Percentiles rank a stretch among this genome's conserved stretches.
Conservation (phyloP, 30 jellyfish, hydroid and myxozoan species). For the Chrysaora quinquecirrha region DNA sequence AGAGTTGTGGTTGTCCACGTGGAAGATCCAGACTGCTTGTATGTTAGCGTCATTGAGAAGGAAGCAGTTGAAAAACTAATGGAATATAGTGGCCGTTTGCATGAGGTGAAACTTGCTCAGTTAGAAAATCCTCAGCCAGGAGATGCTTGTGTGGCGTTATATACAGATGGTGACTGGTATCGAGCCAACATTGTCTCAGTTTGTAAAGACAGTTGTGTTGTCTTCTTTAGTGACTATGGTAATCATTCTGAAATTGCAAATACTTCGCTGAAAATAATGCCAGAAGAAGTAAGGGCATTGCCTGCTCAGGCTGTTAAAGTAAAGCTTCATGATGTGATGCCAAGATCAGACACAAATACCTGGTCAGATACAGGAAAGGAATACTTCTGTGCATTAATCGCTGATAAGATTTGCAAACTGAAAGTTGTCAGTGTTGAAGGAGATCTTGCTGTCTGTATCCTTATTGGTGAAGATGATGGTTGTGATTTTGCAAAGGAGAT, state of each 20-base stretch:
- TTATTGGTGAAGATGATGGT: not conserved
- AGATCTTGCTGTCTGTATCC: not conserved
- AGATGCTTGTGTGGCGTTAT: slow-evolving; percentile 60
- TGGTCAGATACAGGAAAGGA: slow-evolving; percentile 40
- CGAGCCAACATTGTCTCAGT: slow-evolving; percentile 50
- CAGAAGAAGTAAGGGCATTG: slow-evolving; percentile 48
- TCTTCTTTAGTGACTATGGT: slow-evolving; percentile 85
- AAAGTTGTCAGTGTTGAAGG: not conserved
- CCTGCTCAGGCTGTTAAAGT: slow-evolving; percentile 61
- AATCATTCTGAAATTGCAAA: slow-evolving; percentile 51
- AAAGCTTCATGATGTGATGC: slow-evolving; percentile 18
- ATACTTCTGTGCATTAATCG: slow-evolving; percentile 2
- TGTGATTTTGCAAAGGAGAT: slow-evolving; percentile 9
- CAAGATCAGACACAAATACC: not conserved
- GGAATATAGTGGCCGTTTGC: slow-evolving; percentile 42
- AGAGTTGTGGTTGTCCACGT: slow-evolving; percentile 31
- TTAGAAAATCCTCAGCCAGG: not conserved
- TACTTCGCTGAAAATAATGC: slow-evolving; percentile 37
- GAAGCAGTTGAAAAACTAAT: slow-evolving; percentile 33
- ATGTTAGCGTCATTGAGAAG: slow-evolving; percentile 54
- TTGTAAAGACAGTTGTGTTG: slow-evolving; percentile 1
- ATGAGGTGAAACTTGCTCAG: slow-evolving; percentile 27
- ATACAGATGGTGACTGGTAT: slow-evolving; percentile 66
- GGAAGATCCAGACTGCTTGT: slow-evolving; percentile 55
- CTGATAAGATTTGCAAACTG: slow-evolving; percentile 14